A percentile compares a stretch with the other conserved stretches of the same genome.
These are phyloP conservation scores for Eupithecia exiguata DNA, from an alignment of 2,888 invertebrate species.

Conservation along the genomic window DNA sequence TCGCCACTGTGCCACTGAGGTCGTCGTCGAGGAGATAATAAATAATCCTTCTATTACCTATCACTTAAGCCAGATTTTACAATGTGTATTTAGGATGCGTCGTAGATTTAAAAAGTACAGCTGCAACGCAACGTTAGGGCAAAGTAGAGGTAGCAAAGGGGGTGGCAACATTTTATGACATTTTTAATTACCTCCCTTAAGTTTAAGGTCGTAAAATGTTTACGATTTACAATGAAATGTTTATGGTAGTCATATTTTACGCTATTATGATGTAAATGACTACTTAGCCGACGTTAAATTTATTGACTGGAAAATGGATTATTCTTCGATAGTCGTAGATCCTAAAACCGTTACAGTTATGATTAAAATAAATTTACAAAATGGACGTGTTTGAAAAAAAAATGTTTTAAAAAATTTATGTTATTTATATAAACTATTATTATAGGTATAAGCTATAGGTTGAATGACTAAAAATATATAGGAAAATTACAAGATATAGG, in stretches of 20 bases:
- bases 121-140: slow-evolving; percentile 15
- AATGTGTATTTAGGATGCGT: slow-evolving; percentile 26
- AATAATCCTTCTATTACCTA: neutral
- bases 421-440: too few species aligned
- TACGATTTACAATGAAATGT: slow-evolving; percentile 64
- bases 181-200: slow-evolving; percentile 65
- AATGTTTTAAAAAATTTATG: neutral
- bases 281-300: slow-evolving; percentile 50
- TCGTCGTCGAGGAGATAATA: neutral
- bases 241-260: slow-evolving; percentile 70
- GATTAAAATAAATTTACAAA: neutral
- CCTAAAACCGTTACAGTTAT: slow-evolving; percentile 23
- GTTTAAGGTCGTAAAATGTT: slow-evolving; percentile 66
- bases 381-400: neutral
- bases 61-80: slow-evolving; percentile 2
- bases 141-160: slow-evolving; percentile 20
- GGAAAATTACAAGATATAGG: too few species aligned
- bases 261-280: slow-evolving; percentile 61
- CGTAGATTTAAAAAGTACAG: slow-evolving; percentile 6
- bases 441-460: too few species aligned
- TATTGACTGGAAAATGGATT: slow-evolving; percentile 46
- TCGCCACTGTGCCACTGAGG: too few species aligned
- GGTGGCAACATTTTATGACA: slow-evolving; percentile 61
- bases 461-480: too few species aligned
- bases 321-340: slow-evolving; percentile 8